Conservation (phyloP, 2,113 vertebrate species). For the Castor canadensis region DNA sequence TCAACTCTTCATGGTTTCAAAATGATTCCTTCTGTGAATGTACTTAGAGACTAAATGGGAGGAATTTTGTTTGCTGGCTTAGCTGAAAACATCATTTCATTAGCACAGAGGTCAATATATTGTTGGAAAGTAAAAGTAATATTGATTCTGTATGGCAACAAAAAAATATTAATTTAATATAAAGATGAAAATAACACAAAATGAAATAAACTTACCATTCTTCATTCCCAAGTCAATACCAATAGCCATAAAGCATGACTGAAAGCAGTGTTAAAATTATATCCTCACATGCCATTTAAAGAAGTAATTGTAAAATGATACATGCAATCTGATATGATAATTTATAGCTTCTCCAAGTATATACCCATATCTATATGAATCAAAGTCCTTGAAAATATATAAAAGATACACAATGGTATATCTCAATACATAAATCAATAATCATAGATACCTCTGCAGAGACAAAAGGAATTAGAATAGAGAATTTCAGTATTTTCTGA, state of each 20-base stretch:
- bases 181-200: conserved; percentile 22
- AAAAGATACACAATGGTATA: not conserved
- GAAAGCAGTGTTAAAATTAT: not conserved
- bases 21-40: conserved; percentile 60
- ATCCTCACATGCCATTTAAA: conserved; percentile 20
- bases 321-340: not conserved
- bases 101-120: not conserved
- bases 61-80: conserved; percentile 40
- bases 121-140: conserved; percentile 22
- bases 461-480: not conserved
- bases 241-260: not conserved
- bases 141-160: not conserved
- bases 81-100: conserved; percentile 51
- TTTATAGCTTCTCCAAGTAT: not conserved
- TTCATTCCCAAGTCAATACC: not conserved
- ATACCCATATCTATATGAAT: not conserved
- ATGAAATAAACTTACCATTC: not conserved
- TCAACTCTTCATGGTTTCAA: conserved; percentile 50
- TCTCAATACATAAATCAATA: not conserved
- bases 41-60: conserved; percentile 58
- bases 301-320: not conserved
- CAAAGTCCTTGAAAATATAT: not conserved
- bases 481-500: not conserved
- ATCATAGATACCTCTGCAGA: not conserved
- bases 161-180: not conserved